A percentile compares a stretch with the other conserved stretches of the same genome.
Evolutionary conservation across 2,113 vertebrate species (phyloP).

Genomic region (Petromus typicus): DNA sequence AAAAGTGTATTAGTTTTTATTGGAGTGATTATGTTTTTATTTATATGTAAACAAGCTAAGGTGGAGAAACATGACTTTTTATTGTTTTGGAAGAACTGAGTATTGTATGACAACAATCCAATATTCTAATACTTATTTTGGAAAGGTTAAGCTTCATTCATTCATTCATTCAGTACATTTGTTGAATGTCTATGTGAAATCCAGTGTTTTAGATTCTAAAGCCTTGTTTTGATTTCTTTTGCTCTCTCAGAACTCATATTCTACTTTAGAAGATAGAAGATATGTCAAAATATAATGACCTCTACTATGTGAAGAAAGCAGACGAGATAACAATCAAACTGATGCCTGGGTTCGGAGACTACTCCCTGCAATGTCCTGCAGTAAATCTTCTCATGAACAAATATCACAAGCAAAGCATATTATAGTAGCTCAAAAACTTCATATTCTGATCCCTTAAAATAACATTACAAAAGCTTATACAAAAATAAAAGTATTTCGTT

Average conservation of each 20-base stretch:
- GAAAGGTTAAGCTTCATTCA: not conserved
- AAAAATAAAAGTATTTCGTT: not conserved
- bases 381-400: not conserved
- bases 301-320: not conserved
- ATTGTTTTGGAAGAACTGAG: not conserved
- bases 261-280: not conserved
- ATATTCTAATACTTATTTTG: not conserved
- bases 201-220: not conserved
- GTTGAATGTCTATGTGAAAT: not conserved
- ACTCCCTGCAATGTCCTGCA: not conserved
- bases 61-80: not conserved
- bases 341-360: not conserved
- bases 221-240: not conserved
- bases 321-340: not conserved
- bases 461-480: not conserved
- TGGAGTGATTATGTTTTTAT: not conserved
- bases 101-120: not conserved
- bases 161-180: slow-evolving; percentile 12
- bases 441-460: not conserved
- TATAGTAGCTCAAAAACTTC: not conserved
- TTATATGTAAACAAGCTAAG: not conserved
- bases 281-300: not conserved
- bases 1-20: not conserved
- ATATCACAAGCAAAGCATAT: not conserved
- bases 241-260: not conserved